Conservation (phyloP, 2,888 invertebrate species). For the Drosophila ustulata region DNA sequence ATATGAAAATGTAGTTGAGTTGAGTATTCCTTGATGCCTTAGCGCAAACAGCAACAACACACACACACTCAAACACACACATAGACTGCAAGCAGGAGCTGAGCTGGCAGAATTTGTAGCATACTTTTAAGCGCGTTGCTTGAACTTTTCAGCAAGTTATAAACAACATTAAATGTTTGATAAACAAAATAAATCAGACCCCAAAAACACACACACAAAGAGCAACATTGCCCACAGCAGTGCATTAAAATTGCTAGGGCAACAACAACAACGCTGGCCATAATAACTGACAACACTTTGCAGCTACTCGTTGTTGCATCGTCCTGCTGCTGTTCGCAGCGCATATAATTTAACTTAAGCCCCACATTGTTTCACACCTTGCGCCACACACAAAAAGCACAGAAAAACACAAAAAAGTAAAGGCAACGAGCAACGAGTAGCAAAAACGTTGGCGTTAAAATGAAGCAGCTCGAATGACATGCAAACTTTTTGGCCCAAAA, state of each 20-base stretch:
- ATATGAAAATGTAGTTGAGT: slow-evolving; percentile 65
- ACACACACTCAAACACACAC: slow-evolving; percentile 7
- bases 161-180: slow-evolving; percentile 72
- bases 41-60: slow-evolving; percentile 16
- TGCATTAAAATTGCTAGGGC: slow-evolving; percentile 58
- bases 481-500: slow-evolving; percentile 69
- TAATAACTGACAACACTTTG: slow-evolving; percentile 42
- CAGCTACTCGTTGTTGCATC: slow-evolving; percentile 45
- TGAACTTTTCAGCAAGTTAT: slow-evolving; percentile 69
- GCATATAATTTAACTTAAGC: slow-evolving; percentile 57
- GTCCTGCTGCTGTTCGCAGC: slow-evolving; percentile 31
- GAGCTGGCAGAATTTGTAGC: slow-evolving; percentile 47
- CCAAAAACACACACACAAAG: slow-evolving; percentile 22
- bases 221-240: slow-evolving; percentile 32
- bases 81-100: background rate
- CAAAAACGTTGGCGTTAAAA: slow-evolving; percentile 34
- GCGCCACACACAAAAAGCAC: slow-evolving; percentile 21
- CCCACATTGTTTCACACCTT: slow-evolving; percentile 69
- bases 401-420: slow-evolving; percentile 12
- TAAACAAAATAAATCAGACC: slow-evolving; percentile 75
- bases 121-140: slow-evolving; percentile 55
- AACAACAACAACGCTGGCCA: slow-evolving; percentile 22
- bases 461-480: slow-evolving; percentile 76
- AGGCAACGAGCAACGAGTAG: background rate
- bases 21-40: slow-evolving; percentile 60